A percentile compares a stretch with the other conserved stretches of the same genome.
These are phyloP conservation scores for Ahaetulla prasina DNA, from an alignment of 2,113 vertebrate species.

Conservation along the genomic window DNA sequence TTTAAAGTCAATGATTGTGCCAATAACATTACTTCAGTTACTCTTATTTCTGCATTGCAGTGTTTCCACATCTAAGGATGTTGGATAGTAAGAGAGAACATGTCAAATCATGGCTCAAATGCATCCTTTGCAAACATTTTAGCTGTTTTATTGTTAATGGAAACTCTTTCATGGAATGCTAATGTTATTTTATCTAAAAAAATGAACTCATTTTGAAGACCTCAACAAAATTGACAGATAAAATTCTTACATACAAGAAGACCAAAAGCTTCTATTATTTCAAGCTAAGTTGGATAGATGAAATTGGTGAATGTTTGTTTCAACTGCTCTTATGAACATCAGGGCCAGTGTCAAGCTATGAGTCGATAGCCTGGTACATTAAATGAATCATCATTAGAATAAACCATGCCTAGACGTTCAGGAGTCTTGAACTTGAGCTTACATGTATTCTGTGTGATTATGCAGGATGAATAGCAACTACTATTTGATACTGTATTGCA, in stretches of 20 bases:
- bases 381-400: not conserved
- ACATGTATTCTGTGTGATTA: not conserved
- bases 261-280: not conserved
- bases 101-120: conserved; percentile 19
- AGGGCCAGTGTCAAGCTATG: not conserved
- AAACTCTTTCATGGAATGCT: not conserved
- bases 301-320: not conserved
- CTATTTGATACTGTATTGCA: not conserved
- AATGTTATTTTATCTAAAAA: not conserved
- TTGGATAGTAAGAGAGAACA: conserved; percentile 43
- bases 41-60: conserved; percentile 44
- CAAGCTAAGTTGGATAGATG: not conserved
- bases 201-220: not conserved
- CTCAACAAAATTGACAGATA: not conserved
- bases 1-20: conserved; percentile 42
- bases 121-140: not conserved
- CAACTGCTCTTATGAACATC: not conserved
- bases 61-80: not conserved
- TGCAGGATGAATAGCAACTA: not conserved
- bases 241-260: not conserved
- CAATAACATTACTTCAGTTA: conserved; percentile 38
- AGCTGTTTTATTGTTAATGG: not conserved
- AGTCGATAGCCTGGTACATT: not conserved
- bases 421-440: not conserved
- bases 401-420: not conserved